Evolutionary conservation across 1,140 invertebrate species (phyloP).

Genomic region (Manduca sexta): DNA sequence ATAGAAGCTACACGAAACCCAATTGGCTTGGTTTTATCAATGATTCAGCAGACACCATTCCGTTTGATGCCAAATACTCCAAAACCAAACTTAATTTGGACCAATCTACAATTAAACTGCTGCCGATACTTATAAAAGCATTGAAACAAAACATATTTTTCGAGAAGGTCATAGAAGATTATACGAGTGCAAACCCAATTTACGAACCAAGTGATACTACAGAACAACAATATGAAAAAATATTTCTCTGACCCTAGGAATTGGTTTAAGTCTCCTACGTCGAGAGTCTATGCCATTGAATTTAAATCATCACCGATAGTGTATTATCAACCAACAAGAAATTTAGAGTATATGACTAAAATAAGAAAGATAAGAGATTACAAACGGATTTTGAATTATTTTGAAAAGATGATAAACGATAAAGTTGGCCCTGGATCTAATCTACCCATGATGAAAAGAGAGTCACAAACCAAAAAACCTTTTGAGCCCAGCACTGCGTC

Average conservation of each 20-base stretch:
- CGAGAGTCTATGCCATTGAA: constrained; percentile 40
- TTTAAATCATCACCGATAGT: constrained; percentile 46
- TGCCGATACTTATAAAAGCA: constrained; percentile 46
- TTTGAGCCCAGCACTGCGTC: constrained; percentile 11
- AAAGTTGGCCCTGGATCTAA: constrained; percentile 28
- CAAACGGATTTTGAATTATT: constrained; percentile 44
- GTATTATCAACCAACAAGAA: constrained; percentile 34
- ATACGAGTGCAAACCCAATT: constrained; percentile 23
- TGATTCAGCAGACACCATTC: constrained; percentile 20
- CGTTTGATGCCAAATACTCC: constrained; percentile 30
- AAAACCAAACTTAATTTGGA: constrained; percentile 40
- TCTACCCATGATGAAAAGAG: constrained; percentile 21
- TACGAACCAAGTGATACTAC: constrained; percentile 23
- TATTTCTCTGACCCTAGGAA: constrained; percentile 36
- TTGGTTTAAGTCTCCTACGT: constrained; percentile 38
- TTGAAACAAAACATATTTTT: constrained; percentile 39
- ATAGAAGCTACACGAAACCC: constrained; percentile 13
- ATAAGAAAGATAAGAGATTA: constrained; percentile 48
- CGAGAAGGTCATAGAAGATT: constrained; percentile 34
- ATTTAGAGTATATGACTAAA: constrained; percentile 41
- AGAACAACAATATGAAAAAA: constrained; percentile 28
- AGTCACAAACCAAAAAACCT: constrained; percentile 21
- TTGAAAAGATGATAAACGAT: constrained; percentile 49
- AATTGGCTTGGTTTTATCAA: constrained; percentile 47
- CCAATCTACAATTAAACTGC: constrained; percentile 35